Conservation (phyloP, 2,888 invertebrate genomes). For the Diloba caeruleocephala region DNA sequence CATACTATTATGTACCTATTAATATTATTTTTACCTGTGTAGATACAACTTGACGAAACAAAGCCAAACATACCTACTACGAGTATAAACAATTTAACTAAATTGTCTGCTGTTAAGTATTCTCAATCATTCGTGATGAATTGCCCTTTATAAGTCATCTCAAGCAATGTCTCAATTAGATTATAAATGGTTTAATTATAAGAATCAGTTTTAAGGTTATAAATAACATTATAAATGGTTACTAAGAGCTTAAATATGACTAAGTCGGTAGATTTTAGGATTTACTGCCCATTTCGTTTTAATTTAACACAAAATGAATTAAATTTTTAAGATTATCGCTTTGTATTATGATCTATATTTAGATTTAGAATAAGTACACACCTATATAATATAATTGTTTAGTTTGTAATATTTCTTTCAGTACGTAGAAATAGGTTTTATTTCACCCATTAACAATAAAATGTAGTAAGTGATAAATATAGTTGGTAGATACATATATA, state of each 20-base stretch:
- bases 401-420: too few relatives aligned
- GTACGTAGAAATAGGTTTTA: too few relatives aligned
- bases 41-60: not conserved
- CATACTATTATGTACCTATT: too few relatives aligned
- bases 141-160: slow-evolving; percentile 7
- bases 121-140: slow-evolving; percentile 12
- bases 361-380: too few relatives aligned
- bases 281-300: not conserved
- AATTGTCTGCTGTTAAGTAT: slow-evolving; percentile 1
- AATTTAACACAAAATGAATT: not conserved
- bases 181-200: slow-evolving; percentile 12
- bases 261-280: slow-evolving; percentile 11
- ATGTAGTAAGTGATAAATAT: too few relatives aligned
- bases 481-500: too few relatives aligned
- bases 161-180: slow-evolving; percentile 15
- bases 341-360: too few relatives aligned
- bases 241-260: not conserved
- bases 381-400: too few relatives aligned
- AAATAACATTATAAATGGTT: slow-evolving; percentile 20
- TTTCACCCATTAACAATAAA: too few relatives aligned
- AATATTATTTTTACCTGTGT: too few relatives aligned
- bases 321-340: not conserved
- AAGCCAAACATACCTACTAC: too few relatives aligned
- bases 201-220: slow-evolving; percentile 9
- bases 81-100: slow-evolving; percentile 12